Base-by-base conservation (phyloP, 2,113 vertebrate species). In the Anolis carolinensis region DNA sequence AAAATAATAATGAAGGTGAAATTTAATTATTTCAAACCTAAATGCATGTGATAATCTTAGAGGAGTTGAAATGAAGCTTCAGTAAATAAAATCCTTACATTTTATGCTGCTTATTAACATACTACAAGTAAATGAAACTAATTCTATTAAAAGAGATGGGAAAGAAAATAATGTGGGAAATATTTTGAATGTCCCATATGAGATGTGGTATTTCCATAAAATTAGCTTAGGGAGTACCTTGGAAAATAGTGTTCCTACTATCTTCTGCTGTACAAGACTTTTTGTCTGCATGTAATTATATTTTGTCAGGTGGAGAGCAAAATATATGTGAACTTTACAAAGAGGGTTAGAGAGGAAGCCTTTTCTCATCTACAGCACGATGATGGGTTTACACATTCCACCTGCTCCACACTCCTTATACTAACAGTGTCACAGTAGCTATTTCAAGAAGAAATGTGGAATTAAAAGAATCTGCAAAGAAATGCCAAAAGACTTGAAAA, bases 11-110 rank as follows among this genome's bases (percentile, higher is more conserved):
- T 76, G 81, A 84, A 92, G 87, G 0, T 80, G 86, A 76, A 30
- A 63, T 44, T 92, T 87, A 32, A 59, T 93, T 84, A 88, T 90
- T 91, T 92, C 55, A 87, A 88, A 86, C 89, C 81, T 87, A 83
- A 27, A 88, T 81, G 84, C 92, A 88, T 44, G 13, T 27, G 36
- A 65, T 89, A 44, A 86, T 81, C 39, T 50, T 86, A 39, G 39
- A 89, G 25, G 32, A 18, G 82, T 88, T 44, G 65, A 87, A 18
- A 30, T 85, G 86, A 80, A 68, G 9, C 76, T 76, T 2, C 0
- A 65, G 79, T 36, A 85, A 70, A 83, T 76, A 72, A 52, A 89
- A 63, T 85, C 59, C 32, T 84, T 74, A 68, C 32, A 79, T 34
- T 85, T 68, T 25, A 68, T 67, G 30, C 59, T 50, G 5, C 14